Conservation (phyloP, 1,140 invertebrate species). For the Drosophila equinoxialis region DNA sequence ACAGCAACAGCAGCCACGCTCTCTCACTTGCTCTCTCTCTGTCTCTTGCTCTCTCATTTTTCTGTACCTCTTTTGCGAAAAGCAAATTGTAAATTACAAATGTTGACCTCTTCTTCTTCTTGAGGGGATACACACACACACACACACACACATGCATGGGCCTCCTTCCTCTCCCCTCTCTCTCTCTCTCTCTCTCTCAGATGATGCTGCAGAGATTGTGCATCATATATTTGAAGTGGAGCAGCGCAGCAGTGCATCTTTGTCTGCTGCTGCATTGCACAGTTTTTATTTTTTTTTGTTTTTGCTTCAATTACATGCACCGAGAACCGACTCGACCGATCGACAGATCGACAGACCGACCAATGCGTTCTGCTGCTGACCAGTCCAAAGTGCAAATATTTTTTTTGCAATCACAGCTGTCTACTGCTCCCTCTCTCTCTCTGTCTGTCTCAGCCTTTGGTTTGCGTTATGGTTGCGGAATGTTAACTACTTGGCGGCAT, state of each 20-base stretch:
- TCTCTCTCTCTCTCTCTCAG: conserved; percentile 3
- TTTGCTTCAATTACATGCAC: too few species aligned
- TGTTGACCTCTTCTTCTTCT: conserved; percentile 35
- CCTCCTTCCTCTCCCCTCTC: too few species aligned
- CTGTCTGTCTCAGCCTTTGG: too few species aligned
- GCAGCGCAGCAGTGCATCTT: conserved; percentile 27
- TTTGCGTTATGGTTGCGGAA: conserved; percentile 47
- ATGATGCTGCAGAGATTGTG: conserved; percentile 54
- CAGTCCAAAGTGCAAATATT: conserved; percentile 60
- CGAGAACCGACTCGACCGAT: too few species aligned
- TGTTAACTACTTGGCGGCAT: conserved; percentile 32
- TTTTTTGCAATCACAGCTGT: conserved; percentile 46
- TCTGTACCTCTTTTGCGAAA: neutral
- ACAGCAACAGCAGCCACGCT: conserved; percentile 53
- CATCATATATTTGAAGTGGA: conserved; percentile 68
- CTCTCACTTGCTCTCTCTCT: neutral
- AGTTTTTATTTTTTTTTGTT: too few species aligned
- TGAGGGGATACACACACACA: neutral
- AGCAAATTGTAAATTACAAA: conserved; percentile 73
- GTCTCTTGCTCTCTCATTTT: neutral
- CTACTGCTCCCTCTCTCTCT: conserved; percentile 31
- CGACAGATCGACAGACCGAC: too few species aligned
- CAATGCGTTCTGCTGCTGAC: neutral
- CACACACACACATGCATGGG: too few species aligned
- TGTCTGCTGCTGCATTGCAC: too few species aligned